phyloP scores from a whole-genome alignment of 2,113 vertebrate genomes.

The Calonectris borealis region DNA sequence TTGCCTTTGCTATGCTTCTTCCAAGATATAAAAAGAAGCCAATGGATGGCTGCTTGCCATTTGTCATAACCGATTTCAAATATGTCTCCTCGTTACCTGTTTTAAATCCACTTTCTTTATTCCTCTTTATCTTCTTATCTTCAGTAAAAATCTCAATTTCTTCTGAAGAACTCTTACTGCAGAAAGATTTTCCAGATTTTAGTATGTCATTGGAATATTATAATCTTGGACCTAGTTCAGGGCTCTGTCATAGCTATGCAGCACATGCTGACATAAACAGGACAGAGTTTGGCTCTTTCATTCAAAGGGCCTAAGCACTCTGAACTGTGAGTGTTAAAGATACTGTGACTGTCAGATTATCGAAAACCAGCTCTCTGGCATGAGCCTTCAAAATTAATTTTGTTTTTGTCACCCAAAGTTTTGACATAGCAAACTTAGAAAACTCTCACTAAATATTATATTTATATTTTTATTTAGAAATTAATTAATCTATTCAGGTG shows the following conservation, averaged over 20 bases:
- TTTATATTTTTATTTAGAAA: background rate
- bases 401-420: background rate
- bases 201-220: background rate
- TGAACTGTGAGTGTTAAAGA: background rate
- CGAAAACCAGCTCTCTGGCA: background rate
- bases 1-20: background rate
- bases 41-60: constrained; percentile 16
- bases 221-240: background rate
- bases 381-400: background rate
- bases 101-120: background rate
- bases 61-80: constrained; percentile 8
- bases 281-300: background rate
- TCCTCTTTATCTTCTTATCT: background rate
- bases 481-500: background rate
- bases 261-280: background rate
- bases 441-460: background rate
- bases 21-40: constrained; percentile 13
- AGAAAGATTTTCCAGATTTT: background rate
- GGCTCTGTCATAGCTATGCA: background rate
- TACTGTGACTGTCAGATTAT: background rate
- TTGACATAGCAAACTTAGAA: background rate
- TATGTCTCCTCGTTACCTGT: background rate
- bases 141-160: background rate
- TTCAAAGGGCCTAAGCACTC: background rate
- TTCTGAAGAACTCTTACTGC: background rate